Evolutionary conservation across 2,113 vertebrate species (phyloP).

Genomic region (Oostethus manadensis): DNA sequence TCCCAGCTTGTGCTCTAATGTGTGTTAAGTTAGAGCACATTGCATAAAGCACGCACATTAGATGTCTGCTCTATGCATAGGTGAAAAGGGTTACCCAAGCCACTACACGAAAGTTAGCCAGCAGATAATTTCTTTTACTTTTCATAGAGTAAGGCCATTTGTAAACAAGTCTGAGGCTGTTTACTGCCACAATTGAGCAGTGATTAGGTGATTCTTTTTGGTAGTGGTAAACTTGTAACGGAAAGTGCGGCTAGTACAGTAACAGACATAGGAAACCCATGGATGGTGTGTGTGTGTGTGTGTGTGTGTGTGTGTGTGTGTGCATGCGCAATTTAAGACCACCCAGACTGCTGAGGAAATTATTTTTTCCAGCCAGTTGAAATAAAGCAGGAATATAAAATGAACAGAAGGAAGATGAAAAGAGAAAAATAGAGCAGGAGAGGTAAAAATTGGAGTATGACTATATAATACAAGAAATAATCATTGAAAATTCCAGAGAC

Average conservation of each 20-base stretch:
- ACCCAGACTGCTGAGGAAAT: slow-evolving; percentile 64
- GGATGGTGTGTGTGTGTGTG: slow-evolving; percentile 36
- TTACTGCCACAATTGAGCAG: slow-evolving; percentile 49
- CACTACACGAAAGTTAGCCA: no score
- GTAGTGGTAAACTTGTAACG: slow-evolving; percentile 63
- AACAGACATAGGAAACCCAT: slow-evolving; percentile 64
- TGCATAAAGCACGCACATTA: background rate
- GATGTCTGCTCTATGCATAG: slow-evolving; percentile 21
- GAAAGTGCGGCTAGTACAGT: slow-evolving; percentile 71
- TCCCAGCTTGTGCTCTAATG: slow-evolving; percentile 12
- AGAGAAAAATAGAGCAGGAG: slow-evolving; percentile 10
- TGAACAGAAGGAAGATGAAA: slow-evolving; percentile 21
- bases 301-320: slow-evolving; percentile 9
- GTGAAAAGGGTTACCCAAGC: slow-evolving; percentile 23
- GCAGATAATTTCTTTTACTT: no score
- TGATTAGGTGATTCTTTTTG: slow-evolving; percentile 70
- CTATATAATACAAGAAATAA: background rate
- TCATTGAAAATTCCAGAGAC: background rate
- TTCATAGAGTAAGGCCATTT: slow-evolving; percentile 1
- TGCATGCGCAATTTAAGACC: slow-evolving; percentile 58
- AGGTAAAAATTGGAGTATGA: slow-evolving; percentile 8
- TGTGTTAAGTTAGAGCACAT: slow-evolving; percentile 25
- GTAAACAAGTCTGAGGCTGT: slow-evolving; percentile 22
- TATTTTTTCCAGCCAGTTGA: slow-evolving; percentile 42
- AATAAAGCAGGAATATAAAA: slow-evolving; percentile 42